Percentiles rank a stretch among this genome's conserved stretches.
phyloP scores from a whole-genome alignment of 2,113 vertebrate genomes.

The Tragelaphus imberbis region DNA sequence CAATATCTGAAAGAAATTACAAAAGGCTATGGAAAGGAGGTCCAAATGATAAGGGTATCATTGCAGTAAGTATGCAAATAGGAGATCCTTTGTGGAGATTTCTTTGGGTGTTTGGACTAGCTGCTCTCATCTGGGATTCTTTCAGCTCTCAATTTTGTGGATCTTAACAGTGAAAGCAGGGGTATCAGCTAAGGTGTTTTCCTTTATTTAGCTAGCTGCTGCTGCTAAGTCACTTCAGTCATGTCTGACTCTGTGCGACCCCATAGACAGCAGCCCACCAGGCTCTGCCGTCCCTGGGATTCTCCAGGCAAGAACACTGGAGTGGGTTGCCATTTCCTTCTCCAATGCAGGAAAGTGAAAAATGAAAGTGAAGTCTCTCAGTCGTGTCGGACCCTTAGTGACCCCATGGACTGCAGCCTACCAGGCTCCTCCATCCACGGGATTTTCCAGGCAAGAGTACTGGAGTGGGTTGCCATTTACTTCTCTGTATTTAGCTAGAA shows the following conservation, averaged over 20 bases:
- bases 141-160: slow-evolving; percentile 6
- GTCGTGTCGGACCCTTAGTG: not conserved
- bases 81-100: slow-evolving; percentile 8
- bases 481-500: not conserved
- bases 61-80: not conserved
- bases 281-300: not conserved
- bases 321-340: not conserved
- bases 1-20: not conserved
- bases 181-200: slow-evolving; percentile 47
- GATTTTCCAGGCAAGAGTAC: not conserved
- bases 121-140: not conserved
- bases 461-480: not conserved
- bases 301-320: not conserved
- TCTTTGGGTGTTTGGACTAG: not conserved
- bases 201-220: slow-evolving; percentile 26
- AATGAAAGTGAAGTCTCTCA: not conserved
- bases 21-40: not conserved
- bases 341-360: not conserved
- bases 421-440: not conserved
- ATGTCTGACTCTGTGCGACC: fast-evolving
- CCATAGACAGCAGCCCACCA: not conserved
- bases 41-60: not conserved
- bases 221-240: not conserved
- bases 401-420: not conserved
- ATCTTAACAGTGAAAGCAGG: slow-evolving; percentile 35